These are phyloP conservation scores for Pararge aegeria DNA, from an alignment of 1,140 invertebrate genomes.

Conservation along the genomic window DNA sequence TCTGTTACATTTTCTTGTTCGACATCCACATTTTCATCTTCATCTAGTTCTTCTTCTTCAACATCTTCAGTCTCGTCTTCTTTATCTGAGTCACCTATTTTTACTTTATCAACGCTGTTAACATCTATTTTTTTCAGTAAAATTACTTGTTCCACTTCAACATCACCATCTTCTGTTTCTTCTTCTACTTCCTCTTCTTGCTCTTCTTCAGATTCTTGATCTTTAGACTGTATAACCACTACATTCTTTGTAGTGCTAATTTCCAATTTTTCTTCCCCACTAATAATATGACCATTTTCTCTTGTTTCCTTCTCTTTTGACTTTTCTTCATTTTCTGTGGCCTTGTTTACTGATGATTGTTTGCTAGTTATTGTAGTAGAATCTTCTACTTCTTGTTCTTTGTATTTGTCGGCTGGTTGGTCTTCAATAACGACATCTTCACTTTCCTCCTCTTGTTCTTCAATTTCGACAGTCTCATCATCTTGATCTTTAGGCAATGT, in stretches of 20 bases:
- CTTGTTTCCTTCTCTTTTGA: slow-evolving; percentile 17
- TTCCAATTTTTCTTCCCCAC: slow-evolving; percentile 38
- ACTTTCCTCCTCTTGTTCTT: slow-evolving; percentile 23
- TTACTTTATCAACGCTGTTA: slow-evolving; percentile 18
- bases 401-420: slow-evolving; percentile 35
- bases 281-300: slow-evolving; percentile 32
- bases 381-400: slow-evolving; percentile 36
- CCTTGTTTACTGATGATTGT: slow-evolving; percentile 36
- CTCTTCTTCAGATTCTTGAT: slow-evolving; percentile 41
- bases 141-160: slow-evolving; percentile 30
- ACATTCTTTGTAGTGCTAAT: slow-evolving; percentile 42
- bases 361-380: slow-evolving; percentile 2
- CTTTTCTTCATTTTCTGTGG: slow-evolving; percentile 29
- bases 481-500: slow-evolving; percentile 57
- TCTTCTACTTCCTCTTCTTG: slow-evolving; percentile 36
- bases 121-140: slow-evolving; percentile 16
- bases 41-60: slow-evolving; percentile 37
- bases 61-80: slow-evolving; percentile 16
- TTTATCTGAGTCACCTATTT: slow-evolving; percentile 24
- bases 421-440: slow-evolving; percentile 35
- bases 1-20: slow-evolving; percentile 32
- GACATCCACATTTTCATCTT: slow-evolving; percentile 32
- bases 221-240: slow-evolving; percentile 37
- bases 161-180: slow-evolving; percentile 28
- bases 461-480: slow-evolving; percentile 38